Evolutionary conservation across 2,797 vertebrate species (phyloP), one percentile per base, ranked within the genome.

Genomic region (Dermochelys coriacea): DNA sequence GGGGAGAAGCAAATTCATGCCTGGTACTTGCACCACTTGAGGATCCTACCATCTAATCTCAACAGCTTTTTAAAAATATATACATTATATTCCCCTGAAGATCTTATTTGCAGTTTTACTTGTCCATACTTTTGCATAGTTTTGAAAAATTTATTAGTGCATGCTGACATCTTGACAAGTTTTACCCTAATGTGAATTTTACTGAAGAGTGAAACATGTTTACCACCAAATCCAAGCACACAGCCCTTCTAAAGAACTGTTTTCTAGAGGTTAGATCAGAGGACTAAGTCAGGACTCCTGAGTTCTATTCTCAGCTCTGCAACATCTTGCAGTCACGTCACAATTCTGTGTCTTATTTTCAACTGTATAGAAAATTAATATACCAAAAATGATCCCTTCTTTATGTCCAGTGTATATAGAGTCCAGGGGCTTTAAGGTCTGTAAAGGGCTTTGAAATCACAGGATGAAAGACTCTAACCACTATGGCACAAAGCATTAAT

Each of bases 361-460:
- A 90, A 18, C 8, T 64, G 47, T 7, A 50, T 5, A 21, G 45
- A 6, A 54, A 23, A 85, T 0, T 45, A 5, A 4, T 59, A 29
- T n/a, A 85, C 50, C 6, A 3, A 88, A 95, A 90, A 59, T 0
- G 0, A 0, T 47, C 82, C 51, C n/a, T 75, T 45, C 23, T 45
- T 49, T 15, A 77, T 77, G 74, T 49, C 41, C 45, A 49, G 74
- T 71, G 18, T 8, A 71, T 8, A 71, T 21, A 23, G 21, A 71
- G n/a, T 29, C 25, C 45, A 47, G 74, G 45, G 45, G 45, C 45
- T 11, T 31, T 47, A 45, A 27, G 11, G 37, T 25, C 23, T 27
- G 23, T 45, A 74, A 74, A 75, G 23, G 41, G 23, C 71, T 75
- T 45, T 75, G 41, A 45, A 41, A 74, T 74, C 37, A 74, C 37